Conservation (phyloP, 2,113 vertebrate species). For the Alethe castanea region DNA sequence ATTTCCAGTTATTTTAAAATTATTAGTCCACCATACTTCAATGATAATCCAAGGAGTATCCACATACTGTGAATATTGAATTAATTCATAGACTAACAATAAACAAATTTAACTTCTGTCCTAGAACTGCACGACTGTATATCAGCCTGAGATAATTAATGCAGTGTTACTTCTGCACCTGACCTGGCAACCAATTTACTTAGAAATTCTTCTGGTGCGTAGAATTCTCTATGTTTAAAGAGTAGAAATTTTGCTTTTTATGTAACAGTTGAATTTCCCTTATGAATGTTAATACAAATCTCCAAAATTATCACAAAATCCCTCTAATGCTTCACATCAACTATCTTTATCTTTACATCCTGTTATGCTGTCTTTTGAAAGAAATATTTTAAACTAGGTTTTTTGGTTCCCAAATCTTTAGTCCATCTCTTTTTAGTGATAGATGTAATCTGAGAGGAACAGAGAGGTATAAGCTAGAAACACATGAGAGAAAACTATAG, state of each 20-base stretch:
- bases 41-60: neutral
- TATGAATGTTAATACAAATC: neutral
- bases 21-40: neutral
- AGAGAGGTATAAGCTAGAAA: neutral
- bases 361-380: neutral
- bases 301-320: neutral
- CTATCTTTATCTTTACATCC: neutral
- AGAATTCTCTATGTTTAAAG: neutral
- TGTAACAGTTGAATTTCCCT: neutral
- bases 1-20: neutral
- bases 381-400: neutral
- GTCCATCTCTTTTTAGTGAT: neutral
- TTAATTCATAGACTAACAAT: neutral
- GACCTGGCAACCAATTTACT: neutral
- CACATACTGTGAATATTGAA: neutral
- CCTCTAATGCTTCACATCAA: neutral
- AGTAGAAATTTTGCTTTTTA: neutral
- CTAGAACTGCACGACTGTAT: neutral
- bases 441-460: neutral
- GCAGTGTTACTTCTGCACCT: neutral
- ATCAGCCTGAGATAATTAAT: neutral
- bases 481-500: neutral
- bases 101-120: neutral
- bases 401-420: neutral
- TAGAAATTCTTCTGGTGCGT: neutral